Evolutionary conservation across 64 coral and sea anemone genomes (phyloP).

Genomic region (Actinia equina): DNA sequence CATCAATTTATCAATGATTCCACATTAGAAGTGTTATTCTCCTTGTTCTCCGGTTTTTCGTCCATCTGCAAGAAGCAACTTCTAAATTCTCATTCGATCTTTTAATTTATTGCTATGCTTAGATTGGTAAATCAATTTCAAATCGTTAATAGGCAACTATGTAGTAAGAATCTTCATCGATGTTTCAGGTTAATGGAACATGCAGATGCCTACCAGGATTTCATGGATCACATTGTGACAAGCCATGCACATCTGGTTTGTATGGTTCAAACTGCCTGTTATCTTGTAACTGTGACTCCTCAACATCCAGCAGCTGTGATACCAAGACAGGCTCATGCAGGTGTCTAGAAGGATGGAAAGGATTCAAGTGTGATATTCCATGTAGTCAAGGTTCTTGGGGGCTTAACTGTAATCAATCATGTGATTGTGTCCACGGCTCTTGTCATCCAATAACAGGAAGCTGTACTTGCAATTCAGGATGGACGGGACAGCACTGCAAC

Average conservation of each 20-base stretch:
- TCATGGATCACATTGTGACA: conserved; percentile 44
- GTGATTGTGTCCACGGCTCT: conserved; percentile 56
- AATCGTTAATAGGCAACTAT: background rate
- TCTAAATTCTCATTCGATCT: too few species aligned
- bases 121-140: background rate
- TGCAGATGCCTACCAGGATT: conserved; percentile 78
- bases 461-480: conserved; percentile 61
- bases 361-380: conserved; percentile 50
- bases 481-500: conserved; percentile 47
- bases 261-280: conserved; percentile 66
- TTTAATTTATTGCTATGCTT: too few species aligned
- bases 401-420: conserved; percentile 38
- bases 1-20: too few species aligned
- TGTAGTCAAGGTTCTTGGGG: conserved; percentile 80
- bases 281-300: conserved; percentile 33
- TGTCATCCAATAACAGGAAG: conserved; percentile 63
- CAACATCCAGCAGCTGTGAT: conserved; percentile 36
- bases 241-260: conserved; percentile 33
- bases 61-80: background rate
- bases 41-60: background rate
- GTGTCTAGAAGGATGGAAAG: conserved; percentile 60
- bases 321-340: conserved; percentile 41
- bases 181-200: conserved; percentile 57
- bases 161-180: background rate
- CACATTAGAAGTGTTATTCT: background rate